A percentile compares a stretch with the other conserved stretches of the same genome.
Evolutionary conservation across 2,797 vertebrate species (phyloP).

Genomic region (Acanthis flammea): DNA sequence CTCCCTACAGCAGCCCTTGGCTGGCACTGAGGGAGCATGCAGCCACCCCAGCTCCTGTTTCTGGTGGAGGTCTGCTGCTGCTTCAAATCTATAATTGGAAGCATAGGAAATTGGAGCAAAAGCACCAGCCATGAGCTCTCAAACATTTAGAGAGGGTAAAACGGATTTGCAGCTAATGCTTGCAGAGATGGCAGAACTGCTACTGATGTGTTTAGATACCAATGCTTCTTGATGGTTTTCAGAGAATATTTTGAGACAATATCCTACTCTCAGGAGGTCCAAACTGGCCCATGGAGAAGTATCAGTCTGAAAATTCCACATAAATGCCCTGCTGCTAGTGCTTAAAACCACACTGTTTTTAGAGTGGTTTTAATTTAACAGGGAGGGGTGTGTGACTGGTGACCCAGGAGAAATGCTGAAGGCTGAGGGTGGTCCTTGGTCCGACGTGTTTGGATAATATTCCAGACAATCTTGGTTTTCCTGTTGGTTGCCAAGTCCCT

Average conservation of each 20-base stretch:
- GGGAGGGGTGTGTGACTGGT: not conserved
- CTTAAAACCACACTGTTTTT: constrained; percentile 1
- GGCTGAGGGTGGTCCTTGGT: constrained; percentile 26
- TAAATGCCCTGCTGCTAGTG: constrained; percentile 17
- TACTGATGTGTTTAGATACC: not conserved
- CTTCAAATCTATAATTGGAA: not conserved
- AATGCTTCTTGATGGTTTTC: not conserved
- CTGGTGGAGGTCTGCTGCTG: not conserved
- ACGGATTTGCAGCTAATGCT: not conserved
- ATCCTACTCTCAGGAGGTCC: not conserved
- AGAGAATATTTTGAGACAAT: constrained; percentile 29
- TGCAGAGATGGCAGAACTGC: not conserved
- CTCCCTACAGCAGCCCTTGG: not conserved
- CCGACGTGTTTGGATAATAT: not conserved
- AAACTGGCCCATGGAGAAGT: not conserved
- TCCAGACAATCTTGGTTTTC: not conserved
- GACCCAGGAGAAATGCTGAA: not conserved
- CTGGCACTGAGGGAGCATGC: not conserved
- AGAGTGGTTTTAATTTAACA: constrained; percentile 33
- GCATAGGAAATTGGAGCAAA: not conserved
- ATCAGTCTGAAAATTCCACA: not conserved
- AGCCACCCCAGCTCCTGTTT: not conserved
- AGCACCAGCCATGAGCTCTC: not conserved
- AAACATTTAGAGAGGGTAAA: not conserved
- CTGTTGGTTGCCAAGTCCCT: not conserved